Percentiles rank a stretch among this genome's conserved stretches.
Evolutionary conservation across 1,140 invertebrate genomes (phyloP).

Genomic region (Archegozetes longisetosus): DNA sequence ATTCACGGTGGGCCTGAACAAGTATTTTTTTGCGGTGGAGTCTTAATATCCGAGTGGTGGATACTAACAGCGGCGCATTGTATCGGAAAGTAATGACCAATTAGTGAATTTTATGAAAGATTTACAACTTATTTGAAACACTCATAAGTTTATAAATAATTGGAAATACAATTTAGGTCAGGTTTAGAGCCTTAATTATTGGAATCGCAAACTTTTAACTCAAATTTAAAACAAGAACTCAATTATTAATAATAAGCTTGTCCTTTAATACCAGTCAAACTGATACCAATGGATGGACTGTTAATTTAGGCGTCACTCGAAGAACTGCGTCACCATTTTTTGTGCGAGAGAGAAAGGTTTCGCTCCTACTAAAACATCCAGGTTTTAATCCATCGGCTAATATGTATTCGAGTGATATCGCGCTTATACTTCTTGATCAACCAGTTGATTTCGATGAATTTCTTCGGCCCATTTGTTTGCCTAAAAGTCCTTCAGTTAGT

Average conservation of each 20-base stretch:
- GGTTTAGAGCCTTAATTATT: no score
- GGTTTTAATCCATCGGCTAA: constrained; percentile 19
- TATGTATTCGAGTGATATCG: constrained; percentile 28
- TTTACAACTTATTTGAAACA: not conserved
- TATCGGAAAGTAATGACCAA: constrained; percentile 53
- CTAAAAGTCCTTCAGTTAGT: constrained; percentile 23
- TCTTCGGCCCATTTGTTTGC: constrained; percentile 71
- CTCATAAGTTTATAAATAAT: not conserved
- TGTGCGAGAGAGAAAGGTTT: constrained; percentile 19
- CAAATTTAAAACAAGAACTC: no score
- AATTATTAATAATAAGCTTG: no score
- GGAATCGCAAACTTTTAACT: no score
- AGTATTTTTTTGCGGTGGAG: constrained; percentile 36
- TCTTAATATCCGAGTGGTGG: constrained; percentile 35
- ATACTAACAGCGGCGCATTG: constrained; percentile 39
- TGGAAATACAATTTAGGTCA: not conserved
- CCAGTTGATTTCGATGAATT: constrained; percentile 50
- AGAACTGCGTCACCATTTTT: constrained; percentile 21
- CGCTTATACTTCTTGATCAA: constrained; percentile 66
- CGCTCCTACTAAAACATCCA: constrained; percentile 20
- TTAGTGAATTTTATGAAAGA: not conserved
- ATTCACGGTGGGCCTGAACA: constrained; percentile 24
- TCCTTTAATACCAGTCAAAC: constrained; percentile 20
- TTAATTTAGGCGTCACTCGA: constrained; percentile 23
- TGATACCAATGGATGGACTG: constrained; percentile 19